Evolutionary conservation across 2,113 vertebrate species (phyloP), one percentile per base, ranked within the genome.

Genomic region (Talpa occidentalis): DNA sequence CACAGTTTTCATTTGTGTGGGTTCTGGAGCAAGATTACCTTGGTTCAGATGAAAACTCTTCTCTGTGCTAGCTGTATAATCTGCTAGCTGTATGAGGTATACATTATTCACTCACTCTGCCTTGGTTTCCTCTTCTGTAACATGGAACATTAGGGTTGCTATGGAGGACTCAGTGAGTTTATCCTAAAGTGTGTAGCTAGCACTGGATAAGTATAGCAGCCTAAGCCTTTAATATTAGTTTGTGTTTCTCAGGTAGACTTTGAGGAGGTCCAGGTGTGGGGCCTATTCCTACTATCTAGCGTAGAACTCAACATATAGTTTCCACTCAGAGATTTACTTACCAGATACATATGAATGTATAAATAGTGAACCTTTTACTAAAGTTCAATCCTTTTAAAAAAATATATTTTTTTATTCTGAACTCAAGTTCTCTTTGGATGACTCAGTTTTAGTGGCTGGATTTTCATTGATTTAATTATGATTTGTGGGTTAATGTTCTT

Each of bases 391-490:
- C 72, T 22, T 89, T 78, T 21, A 10, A 52, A 52, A 52, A 56
- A 22, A 22, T 56, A 22, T 56, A 56, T 54, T 54, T 12, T 49
- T 49, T 52, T 91, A 7, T 62, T 80, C 72, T 21, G 35, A 62
- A 37, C 30, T 90, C 30, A 21, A 77, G 47, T 92, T 77, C 32
- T 93, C 32, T 70, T 70, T 77, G 80, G 47, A 47, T 85, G 26
- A 74, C 40, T 91, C 44, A 79, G 32, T 10, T 66, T 64, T 70
- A 74, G 54, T 56, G 49, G 40, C n/a, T 59, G 30, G 52, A 26
- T 86, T 69, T 78, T 77, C 56, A 78, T 44, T 79, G 67, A 73
- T 77, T 80, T 83, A 26, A 72, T 69, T 26, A 32, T 93, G n/a
- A 49, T 77, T 66, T 6, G 10, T 86, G 56, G 83, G 56, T 66